A percentile compares a stretch with the other conserved stretches of the same genome.
Evolutionary conservation across 1,140 invertebrate genomes (phyloP).

Genomic region (Drosophila tani): DNA sequence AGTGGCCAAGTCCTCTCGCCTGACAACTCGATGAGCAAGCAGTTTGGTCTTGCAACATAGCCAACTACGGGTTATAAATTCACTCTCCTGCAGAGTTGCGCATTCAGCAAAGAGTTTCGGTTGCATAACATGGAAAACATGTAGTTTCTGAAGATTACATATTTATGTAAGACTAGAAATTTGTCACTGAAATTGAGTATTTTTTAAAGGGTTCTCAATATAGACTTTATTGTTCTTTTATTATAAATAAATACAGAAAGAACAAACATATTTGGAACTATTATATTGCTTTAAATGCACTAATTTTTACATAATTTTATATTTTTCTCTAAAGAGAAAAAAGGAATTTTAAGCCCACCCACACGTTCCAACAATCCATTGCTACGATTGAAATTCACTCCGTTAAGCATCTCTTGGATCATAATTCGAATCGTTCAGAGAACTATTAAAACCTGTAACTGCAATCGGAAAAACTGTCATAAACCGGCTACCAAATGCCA

Average conservation of each 20-base stretch:
- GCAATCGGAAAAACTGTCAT: conserved; percentile 37
- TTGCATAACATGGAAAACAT: conserved; percentile 19
- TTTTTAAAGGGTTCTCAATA: not conserved
- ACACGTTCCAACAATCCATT: not conserved
- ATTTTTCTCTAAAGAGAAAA: too few relatives aligned
- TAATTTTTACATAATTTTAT: too few relatives aligned
- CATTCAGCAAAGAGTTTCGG: conserved; percentile 1
- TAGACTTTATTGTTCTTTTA: not conserved
- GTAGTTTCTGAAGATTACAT: conserved; percentile 8
- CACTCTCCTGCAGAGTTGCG: conserved; percentile 6
- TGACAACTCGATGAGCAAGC: conserved; percentile 48
- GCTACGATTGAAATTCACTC: conserved; percentile 1
- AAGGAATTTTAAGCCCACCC: not conserved
- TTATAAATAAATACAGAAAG: not conserved
- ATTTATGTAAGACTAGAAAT: not conserved
- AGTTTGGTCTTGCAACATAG: conserved; percentile 25
- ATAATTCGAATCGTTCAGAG: conserved; percentile 12
- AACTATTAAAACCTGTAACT: conserved; percentile 35
- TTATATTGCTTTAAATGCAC: too few relatives aligned
- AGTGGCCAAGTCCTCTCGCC: conserved; percentile 17
- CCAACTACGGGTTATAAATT: conserved; percentile 33
- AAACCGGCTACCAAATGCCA: conserved; percentile 45
- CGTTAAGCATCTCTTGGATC: not conserved
- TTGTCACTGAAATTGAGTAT: not conserved
- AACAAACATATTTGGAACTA: not conserved